Conservation (phyloP, 2,888 invertebrate species). For the Drosophila nigricruria region DNA sequence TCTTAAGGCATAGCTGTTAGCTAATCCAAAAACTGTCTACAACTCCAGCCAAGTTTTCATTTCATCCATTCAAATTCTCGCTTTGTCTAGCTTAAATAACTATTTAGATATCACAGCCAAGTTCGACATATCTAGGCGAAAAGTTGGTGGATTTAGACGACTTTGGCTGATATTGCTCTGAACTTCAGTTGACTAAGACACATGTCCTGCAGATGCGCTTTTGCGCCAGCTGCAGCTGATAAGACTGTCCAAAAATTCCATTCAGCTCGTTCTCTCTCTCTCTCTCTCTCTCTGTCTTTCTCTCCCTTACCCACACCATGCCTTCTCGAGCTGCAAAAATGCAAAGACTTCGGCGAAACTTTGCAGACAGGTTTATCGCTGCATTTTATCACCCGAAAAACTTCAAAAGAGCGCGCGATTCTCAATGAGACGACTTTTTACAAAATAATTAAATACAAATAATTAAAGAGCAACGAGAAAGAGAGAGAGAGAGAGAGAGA, state of each 20-base stretch:
- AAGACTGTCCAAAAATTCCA: slow-evolving; percentile 47
- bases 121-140: slow-evolving; percentile 29
- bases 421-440: slow-evolving; percentile 55
- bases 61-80: background rate
- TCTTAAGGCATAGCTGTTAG: background rate
- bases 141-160: slow-evolving; percentile 24
- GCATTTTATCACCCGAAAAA: slow-evolving; percentile 69
- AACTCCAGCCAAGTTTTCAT: background rate
- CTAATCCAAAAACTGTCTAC: background rate
- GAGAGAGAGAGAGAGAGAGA: slow-evolving; percentile 8
- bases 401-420: slow-evolving; percentile 53
- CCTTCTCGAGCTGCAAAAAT: slow-evolving; percentile 34
- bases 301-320: no score
- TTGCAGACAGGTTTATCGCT: slow-evolving; percentile 81
- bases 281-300: background rate
- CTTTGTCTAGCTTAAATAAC: background rate
- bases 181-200: slow-evolving; percentile 31
- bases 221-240: slow-evolving; percentile 25
- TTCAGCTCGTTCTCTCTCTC: background rate
- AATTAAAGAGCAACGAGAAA: background rate
- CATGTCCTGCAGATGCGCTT: slow-evolving; percentile 29
- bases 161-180: slow-evolving; percentile 13
- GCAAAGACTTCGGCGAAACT: slow-evolving; percentile 71
- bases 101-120: slow-evolving; percentile 6
- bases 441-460: slow-evolving; percentile 71